phyloP scores from a whole-genome alignment of 2,113 vertebrate species.

The Dinomys branickii region DNA sequence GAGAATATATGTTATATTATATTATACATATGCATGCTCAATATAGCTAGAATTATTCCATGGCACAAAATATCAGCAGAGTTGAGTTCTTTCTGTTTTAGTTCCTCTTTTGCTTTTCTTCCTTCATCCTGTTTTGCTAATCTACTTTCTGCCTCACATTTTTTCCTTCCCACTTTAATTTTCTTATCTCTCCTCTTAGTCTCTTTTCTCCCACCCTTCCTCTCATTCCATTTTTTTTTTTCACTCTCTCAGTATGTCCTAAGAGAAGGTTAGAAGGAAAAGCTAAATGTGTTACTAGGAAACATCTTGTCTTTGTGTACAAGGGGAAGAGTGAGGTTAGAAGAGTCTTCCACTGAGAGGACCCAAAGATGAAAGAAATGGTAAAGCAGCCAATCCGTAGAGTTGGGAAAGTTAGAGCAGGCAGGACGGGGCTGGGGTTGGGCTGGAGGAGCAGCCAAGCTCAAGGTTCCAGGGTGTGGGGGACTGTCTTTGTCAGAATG shows the following conservation, averaged over 20 bases:
- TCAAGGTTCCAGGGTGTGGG: neutral
- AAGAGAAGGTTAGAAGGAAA: slow-evolving; percentile 4
- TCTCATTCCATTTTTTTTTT: neutral
- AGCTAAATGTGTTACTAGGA: neutral
- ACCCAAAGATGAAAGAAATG: neutral
- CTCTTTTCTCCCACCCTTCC: neutral
- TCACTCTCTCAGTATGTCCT: neutral
- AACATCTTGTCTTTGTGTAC: neutral
- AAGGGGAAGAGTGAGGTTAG: neutral
- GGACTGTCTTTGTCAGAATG: neutral
- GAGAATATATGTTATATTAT: neutral
- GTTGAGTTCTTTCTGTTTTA: neutral
- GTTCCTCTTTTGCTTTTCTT: neutral
- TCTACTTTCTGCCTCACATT: neutral
- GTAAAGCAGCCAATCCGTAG: neutral
- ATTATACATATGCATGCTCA: neutral
- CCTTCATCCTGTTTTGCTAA: neutral
- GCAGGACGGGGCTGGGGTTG: neutral
- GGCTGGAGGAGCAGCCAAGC: neutral
- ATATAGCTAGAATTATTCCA: neutral
- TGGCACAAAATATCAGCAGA: neutral
- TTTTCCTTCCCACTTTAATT: neutral
- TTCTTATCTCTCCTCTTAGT: neutral
- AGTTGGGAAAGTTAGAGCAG: neutral
- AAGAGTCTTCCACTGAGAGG: neutral